These are phyloP conservation scores for Alaudala cheleensis DNA, from an alignment of 2,113 vertebrate genomes.

Conservation along the genomic window DNA sequence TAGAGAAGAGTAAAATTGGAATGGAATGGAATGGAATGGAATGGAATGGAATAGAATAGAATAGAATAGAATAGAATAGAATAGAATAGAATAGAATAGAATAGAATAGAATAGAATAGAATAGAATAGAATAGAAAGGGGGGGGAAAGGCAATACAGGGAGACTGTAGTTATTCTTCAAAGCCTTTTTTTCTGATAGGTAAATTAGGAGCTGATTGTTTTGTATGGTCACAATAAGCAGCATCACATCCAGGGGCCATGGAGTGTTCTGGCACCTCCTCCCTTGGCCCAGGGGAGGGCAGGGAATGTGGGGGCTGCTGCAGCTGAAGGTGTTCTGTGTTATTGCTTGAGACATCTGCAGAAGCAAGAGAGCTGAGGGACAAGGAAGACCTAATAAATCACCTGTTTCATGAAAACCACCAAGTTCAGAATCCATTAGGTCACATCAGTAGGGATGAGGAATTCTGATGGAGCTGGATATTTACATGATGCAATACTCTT, in stretches of 20 bases:
- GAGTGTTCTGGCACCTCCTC: neutral
- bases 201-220: neutral
- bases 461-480: neutral
- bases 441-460: neutral
- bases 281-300: neutral
- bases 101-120: neutral
- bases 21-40: neutral
- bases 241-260: neutral
- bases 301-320: neutral
- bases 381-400: neutral
- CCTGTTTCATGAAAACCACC: neutral
- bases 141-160: neutral
- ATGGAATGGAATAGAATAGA: neutral
- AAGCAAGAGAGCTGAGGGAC: neutral
- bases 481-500: neutral
- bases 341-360: neutral
- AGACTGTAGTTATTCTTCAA: neutral
- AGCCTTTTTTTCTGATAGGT: neutral
- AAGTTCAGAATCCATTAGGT: neutral
- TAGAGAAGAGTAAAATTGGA: neutral
- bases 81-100: too few species aligned
- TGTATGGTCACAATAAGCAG: neutral
- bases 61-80: neutral
- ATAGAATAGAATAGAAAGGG: neutral
- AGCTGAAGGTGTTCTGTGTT: neutral